phyloP scores from a whole-genome alignment of 2,113 vertebrate species.

The Ailurus styani region DNA sequence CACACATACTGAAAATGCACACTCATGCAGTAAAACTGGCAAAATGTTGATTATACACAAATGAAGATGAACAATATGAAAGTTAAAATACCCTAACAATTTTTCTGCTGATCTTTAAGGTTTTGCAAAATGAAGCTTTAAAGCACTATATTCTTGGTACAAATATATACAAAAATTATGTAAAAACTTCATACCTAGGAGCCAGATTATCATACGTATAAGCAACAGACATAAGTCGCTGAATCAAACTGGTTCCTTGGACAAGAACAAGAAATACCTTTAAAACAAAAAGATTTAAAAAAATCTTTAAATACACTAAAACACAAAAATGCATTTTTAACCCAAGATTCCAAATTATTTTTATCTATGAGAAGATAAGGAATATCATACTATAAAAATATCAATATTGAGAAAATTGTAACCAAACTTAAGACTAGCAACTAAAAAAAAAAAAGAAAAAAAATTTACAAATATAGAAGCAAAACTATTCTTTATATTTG shows the following conservation, averaged over 20 bases:
- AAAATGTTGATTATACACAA: neutral
- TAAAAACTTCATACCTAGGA: slow-evolving; percentile 89
- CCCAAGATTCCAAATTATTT: slow-evolving; percentile 41
- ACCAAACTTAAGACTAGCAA: neutral
- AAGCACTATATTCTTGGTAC: slow-evolving; percentile 61
- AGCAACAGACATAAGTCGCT: slow-evolving; percentile 97
- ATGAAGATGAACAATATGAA: neutral
- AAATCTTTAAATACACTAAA: slow-evolving; percentile 39
- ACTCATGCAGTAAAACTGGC: neutral
- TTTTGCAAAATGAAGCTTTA: neutral
- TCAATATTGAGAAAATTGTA: neutral
- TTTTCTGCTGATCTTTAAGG: neutral
- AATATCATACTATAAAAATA: neutral
- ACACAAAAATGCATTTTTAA: slow-evolving; percentile 14
- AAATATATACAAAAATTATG: slow-evolving; percentile 63
- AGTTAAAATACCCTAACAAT: neutral
- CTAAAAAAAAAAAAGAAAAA: neutral
- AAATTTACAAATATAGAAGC: neutral
- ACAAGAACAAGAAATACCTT: slow-evolving; percentile 98
- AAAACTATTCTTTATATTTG: neutral
- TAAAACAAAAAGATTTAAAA: slow-evolving; percentile 77
- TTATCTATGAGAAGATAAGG: neutral
- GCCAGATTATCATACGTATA: slow-evolving; percentile 99
- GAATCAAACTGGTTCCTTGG: slow-evolving; percentile 97
- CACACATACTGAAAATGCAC: neutral